A percentile compares a stretch with the other conserved stretches of the same genome.
Conservation (phyloP, 2,797 vertebrate genomes). For the Carapus acus region DNA sequence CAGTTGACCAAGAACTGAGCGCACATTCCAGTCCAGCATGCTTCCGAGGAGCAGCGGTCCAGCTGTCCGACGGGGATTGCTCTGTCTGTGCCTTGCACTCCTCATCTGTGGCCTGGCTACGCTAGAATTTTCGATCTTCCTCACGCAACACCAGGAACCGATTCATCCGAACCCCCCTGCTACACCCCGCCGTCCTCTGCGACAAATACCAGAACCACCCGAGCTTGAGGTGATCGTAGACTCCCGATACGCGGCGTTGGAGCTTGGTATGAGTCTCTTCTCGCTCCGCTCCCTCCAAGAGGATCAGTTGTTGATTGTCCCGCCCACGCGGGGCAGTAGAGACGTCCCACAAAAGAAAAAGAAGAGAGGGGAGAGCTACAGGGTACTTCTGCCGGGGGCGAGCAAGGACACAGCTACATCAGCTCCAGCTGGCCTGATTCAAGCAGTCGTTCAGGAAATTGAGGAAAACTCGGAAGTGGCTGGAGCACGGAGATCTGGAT, state of each 20-base stretch:
- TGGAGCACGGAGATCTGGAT: slow-evolving; percentile 57
- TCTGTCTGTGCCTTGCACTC: slow-evolving; percentile 72
- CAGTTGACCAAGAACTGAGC: slow-evolving; percentile 21
- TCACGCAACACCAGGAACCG: slow-evolving; percentile 34
- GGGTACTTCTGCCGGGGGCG: slow-evolving; percentile 61
- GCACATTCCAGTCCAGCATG: slow-evolving; percentile 63
- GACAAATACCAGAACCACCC: slow-evolving; percentile 38
- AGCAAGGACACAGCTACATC: slow-evolving; percentile 30
- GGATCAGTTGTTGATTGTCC: slow-evolving; percentile 74
- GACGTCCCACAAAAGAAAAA: slow-evolving; percentile 55
- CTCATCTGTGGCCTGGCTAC: slow-evolving; percentile 69
- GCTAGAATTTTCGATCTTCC: slow-evolving; percentile 65
- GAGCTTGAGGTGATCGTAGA: slow-evolving; percentile 76
- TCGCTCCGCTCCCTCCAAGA: slow-evolving; percentile 77
- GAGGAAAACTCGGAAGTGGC: slow-evolving; percentile 44
- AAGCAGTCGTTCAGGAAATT: slow-evolving; percentile 22
- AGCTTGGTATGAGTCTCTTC: slow-evolving; percentile 58
- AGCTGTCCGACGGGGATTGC: slow-evolving; percentile 63
- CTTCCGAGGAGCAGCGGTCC: slow-evolving; percentile 65
- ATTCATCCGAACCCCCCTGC: slow-evolving; percentile 6
- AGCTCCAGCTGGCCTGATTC: slow-evolving; percentile 21
- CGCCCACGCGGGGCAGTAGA: slow-evolving; percentile 35
- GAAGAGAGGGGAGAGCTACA: slow-evolving; percentile 64
- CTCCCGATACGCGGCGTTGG: slow-evolving; percentile 66
- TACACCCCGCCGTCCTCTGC: slow-evolving; percentile 33